A percentile compares a stretch with the other conserved stretches of the same genome.
phyloP scores from a whole-genome alignment of 2,888 invertebrate genomes.

The Hololepta plana region DNA sequence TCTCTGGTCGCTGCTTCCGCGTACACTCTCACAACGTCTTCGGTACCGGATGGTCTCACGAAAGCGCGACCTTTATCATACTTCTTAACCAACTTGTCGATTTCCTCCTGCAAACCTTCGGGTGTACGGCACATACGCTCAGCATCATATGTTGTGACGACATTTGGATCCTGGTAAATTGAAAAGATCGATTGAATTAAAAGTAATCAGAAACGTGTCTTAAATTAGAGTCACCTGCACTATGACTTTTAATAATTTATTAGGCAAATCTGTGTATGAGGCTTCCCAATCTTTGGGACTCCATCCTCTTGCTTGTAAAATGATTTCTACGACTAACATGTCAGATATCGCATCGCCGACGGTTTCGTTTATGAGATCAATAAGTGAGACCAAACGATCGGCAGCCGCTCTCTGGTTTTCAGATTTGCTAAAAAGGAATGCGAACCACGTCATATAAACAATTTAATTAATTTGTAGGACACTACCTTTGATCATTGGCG shows the following conservation, averaged over 20 bases:
- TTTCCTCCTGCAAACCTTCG: constrained; percentile 60
- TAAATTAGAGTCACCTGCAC: constrained; percentile 37
- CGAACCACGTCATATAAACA: background rate
- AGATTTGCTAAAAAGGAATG: constrained; percentile 8
- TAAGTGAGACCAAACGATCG: constrained; percentile 42
- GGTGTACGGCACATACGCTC: constrained; percentile 71
- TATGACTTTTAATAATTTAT: constrained; percentile 70
- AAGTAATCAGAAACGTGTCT: background rate
- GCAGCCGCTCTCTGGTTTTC: constrained; percentile 35
- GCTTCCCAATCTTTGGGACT: constrained; percentile 60
- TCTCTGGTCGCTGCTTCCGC: constrained; percentile 73
- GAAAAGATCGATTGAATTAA: constrained; percentile 1
- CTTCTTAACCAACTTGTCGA: constrained; percentile 49
- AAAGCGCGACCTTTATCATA: constrained; percentile 68
- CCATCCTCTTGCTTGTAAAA: constrained; percentile 70
- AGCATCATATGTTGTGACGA: constrained; percentile 74
- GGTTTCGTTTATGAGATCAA: constrained; percentile 82
- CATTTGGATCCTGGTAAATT: constrained; percentile 50
- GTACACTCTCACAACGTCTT: constrained; percentile 90
- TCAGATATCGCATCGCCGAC: constrained; percentile 97
- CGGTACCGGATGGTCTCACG: constrained; percentile 93
- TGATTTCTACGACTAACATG: constrained; percentile 81
- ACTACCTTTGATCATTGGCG: constrained; percentile 17
- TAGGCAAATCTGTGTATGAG: constrained; percentile 74
- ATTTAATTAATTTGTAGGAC: background rate